Base-by-base conservation (phyloP, 2,888 invertebrate genomes). In the Phyllotreta cruciferae region DNA sequence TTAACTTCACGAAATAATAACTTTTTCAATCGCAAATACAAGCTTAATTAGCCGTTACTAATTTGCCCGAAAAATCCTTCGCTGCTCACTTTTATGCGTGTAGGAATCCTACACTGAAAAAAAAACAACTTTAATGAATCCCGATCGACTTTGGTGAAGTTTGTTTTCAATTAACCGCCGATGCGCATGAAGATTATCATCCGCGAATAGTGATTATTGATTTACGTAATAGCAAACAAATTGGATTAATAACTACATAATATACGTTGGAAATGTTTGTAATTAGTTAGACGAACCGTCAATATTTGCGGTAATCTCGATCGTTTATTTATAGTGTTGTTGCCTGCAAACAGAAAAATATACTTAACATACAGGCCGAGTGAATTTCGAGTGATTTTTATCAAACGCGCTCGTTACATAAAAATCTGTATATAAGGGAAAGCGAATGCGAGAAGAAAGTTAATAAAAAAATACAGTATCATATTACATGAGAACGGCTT, bases 221-320 rank as follows among this genome's bases (percentile, higher is more conserved):
- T 47, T 47, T 47, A 47, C 34, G 47, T 47, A 47, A 47, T 47
- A 34, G 47, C 34, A 47, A 47, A 47, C 47, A 47, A 47, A 47
- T 47, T 47, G 47, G 34, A 10, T 47, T 34, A 47, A 47, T 47
- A 47, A 47, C 7, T 34, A n/a, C n/a, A n/a, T n/a, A 14, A 47
- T 47, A 24, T 24, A 34, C 47, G 34, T 7, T 47, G 47, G 47
- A 47, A 47, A 47, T 47, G 47, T 47, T 14, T 47, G 14, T n/a
- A n/a, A 47, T 47, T 6, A 14, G 10, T 14, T 14, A 24, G 6
- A 11, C 47, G n/a, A 44, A 7, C 10, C 10, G 14, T 47, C 47
- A 47, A 47, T 47, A 47, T 47, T 47, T 47, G 47, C 34, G 34
- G 34, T 47, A 47, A 47, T 47, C 13, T 14, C n/a, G 47, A 47